Evolutionary conservation across 2,888 invertebrate species (phyloP), one percentile per base, ranked within the genome.

Genomic region (Mythimna impura): DNA sequence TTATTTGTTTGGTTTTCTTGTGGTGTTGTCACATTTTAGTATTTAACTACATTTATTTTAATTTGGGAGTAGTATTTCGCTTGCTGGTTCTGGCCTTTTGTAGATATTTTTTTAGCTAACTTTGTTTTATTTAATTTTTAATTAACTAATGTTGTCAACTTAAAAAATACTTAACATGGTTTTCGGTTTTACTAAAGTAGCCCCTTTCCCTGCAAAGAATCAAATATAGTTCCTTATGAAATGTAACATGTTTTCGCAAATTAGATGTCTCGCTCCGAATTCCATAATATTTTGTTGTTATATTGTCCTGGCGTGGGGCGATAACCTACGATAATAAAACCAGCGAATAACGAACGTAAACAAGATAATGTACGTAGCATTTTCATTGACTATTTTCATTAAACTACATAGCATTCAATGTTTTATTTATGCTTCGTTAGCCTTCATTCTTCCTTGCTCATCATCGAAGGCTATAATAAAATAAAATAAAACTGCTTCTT

Each of bases 1-100:
- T 73, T 77, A 66, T 76, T 40, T 10, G 73, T 72, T 80, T 71
- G 36, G 66, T 75, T 76, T 78, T 65, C 20, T 71, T 76, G 68
- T 72, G 62, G 63, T 76, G 71, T 76, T 66, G 65, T 84, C 72
- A 66, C 80, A 20, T 55, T 68, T 36, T 36, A 17, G 17, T 66
- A 69, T 34, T 69, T 17, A 9, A 17, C 17, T 47, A 69, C 50
- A 50, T 40, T 52, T 0, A 34, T 40, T 83, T 57, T 71, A 17
- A 57, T 66, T 68, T 71, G 58, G 63, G 55, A 66, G 66, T 80
- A 82, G 68, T 60, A 7, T 57, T 72, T 73, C 67, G 66, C 65
- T 72, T 54, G 57, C 64, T 63, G 40, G 34, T 58, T 57, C 22
- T 54, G 5, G 43, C 55, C 52, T 36, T 30, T 68, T 55, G 55